Evolutionary conservation across 2,797 vertebrate genomes (phyloP), one percentile per base, ranked within the genome.

Genomic region (Platyrinchus mystaceus): DNA sequence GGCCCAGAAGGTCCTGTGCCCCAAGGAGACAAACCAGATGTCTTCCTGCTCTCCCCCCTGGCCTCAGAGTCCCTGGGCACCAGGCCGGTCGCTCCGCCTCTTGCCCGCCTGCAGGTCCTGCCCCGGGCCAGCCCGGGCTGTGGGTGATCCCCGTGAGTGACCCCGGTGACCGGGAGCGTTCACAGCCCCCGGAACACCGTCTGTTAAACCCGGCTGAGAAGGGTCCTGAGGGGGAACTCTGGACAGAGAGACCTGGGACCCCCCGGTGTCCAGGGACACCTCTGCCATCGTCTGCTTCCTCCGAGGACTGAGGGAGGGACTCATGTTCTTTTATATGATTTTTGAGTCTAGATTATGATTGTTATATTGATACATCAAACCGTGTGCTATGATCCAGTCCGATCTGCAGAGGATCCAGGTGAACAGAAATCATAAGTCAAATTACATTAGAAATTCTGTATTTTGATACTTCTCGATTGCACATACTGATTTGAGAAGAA

Each of bases 11-110:
- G 30, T 26, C 49, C 43, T 24, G 43, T 52, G 20, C 22, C 39
- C 13, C 8, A 21, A 36, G 36, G 0, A 50, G 28, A 44, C 9
- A 12, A 83, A 68, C 39, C 24, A 36, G 13, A 21, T 32, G 36
- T 22, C 37, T 43, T 28, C 24, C 55, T 64, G 34, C n/a, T 19
- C 7, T 36, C 26, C 34, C 50, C 47, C 5, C 6, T 0, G 4
- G 23, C 3, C n/a, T 46, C 22, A 16, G 9, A 5, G 44, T 34
- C 52, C 14, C 56, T 43, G 62, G 22, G 27, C 20, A 36, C 12
- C 12, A 53, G 37, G 14, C 30, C 0, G 0, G 7, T 44, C 3
- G 23, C 19, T 9, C 4, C 1, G 0, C 11, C 23, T 22, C 28
- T 24, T 67, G 7, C 19, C 2, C 0, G 1, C 17, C 66, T 9